Evolutionary conservation across 2,113 vertebrate species (phyloP).

Genomic region (Stegostoma tigrinum): DNA sequence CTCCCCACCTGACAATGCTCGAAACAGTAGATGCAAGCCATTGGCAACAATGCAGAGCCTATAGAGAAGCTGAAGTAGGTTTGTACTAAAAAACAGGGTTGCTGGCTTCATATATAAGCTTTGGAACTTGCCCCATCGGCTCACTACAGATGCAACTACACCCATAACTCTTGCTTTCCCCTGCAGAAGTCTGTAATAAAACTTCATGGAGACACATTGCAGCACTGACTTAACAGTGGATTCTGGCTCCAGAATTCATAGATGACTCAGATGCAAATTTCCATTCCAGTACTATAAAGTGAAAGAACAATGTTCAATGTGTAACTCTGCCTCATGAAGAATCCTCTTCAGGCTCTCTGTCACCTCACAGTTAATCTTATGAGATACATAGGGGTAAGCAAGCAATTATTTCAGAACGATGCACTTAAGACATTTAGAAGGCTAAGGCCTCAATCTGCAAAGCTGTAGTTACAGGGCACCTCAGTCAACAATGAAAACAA

Average conservation of each 20-base stretch:
- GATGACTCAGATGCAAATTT: background rate
- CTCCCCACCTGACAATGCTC: background rate
- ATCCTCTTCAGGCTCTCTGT: background rate
- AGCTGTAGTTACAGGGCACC: background rate
- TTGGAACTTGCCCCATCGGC: background rate
- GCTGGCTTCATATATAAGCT: background rate
- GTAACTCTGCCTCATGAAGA: background rate
- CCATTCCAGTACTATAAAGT: background rate
- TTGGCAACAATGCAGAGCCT: background rate
- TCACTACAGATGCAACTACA: background rate
- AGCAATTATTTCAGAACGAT: background rate
- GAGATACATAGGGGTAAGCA: background rate
- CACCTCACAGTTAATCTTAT: background rate
- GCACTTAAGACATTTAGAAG: background rate
- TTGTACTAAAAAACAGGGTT: background rate
- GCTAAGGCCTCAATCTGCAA: background rate
- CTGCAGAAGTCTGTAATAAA: background rate
- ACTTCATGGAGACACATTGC: background rate
- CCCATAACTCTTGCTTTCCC: background rate
- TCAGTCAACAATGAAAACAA: background rate
- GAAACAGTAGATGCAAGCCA: background rate
- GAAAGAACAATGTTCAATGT: background rate
- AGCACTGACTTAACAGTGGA: background rate
- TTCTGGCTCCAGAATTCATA: background rate
- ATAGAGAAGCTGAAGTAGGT: background rate